phyloP scores from a whole-genome alignment of 2,797 vertebrate species.

The Hoplostethus mediterraneus region DNA sequence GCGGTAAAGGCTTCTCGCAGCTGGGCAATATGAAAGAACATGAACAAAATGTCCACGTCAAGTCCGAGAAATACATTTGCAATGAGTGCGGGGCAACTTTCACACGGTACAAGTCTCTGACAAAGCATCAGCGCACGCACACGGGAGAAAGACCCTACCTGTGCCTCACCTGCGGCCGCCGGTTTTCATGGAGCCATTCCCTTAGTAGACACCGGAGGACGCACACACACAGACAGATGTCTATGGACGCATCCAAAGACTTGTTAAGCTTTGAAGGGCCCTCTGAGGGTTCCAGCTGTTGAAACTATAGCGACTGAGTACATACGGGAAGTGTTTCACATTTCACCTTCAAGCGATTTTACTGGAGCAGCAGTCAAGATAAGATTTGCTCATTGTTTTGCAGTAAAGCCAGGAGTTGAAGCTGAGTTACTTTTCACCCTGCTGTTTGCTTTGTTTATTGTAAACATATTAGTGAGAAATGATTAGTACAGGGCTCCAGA shows the following conservation, averaged over 20 bases:
- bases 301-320: neutral
- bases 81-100: constrained; percentile 73
- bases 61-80: constrained; percentile 70
- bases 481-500: neutral
- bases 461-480: neutral
- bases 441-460: constrained; percentile 1
- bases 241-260: constrained; percentile 37
- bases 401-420: neutral
- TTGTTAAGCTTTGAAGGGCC: constrained; percentile 25
- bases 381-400: neutral
- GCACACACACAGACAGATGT: constrained; percentile 64
- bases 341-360: constrained; percentile 7
- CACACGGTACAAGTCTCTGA: constrained; percentile 70
- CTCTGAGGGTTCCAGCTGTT: constrained; percentile 38
- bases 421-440: constrained; percentile 1
- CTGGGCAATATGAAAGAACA: constrained; percentile 81
- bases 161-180: constrained; percentile 63
- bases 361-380: neutral
- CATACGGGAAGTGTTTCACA: neutral
- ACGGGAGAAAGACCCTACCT: constrained; percentile 74
- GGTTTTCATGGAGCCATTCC: constrained; percentile 74
- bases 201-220: constrained; percentile 73
- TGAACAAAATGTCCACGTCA: constrained; percentile 75
- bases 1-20: constrained; percentile 80
- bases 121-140: constrained; percentile 75